Evolutionary conservation across 2,888 invertebrate genomes (phyloP).

Genomic region (Sycophila texana): DNA sequence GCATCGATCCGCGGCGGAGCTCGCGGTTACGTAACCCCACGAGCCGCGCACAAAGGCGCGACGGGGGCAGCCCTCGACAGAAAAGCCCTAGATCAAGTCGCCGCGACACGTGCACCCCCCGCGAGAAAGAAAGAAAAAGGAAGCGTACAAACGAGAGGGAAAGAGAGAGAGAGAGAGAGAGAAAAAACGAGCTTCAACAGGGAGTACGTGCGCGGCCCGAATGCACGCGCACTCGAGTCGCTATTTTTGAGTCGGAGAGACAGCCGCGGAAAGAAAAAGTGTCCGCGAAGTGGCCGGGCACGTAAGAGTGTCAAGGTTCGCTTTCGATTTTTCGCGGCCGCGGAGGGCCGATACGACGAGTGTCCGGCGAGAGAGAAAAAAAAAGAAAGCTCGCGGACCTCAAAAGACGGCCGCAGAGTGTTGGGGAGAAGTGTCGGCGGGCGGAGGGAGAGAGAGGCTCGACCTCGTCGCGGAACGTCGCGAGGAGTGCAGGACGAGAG

Average conservation of each 20-base stretch:
- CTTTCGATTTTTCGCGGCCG: conserved; percentile 63
- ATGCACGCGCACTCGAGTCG: too few species aligned
- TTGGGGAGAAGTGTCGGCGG: not conserved
- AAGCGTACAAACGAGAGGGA: not conserved
- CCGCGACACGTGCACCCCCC: conserved; percentile 8
- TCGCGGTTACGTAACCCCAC: not conserved
- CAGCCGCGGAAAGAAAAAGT: conserved; percentile 58
- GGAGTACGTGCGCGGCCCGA: too few species aligned
- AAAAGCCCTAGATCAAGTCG: not conserved
- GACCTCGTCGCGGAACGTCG: not conserved
- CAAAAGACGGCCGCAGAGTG: not conserved
- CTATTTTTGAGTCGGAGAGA: conserved; percentile 7
- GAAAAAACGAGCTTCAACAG: not conserved
- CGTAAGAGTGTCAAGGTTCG: conserved; percentile 70
- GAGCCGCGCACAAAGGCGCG: not conserved
- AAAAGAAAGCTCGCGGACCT: too few species aligned
- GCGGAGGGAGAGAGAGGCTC: not conserved
- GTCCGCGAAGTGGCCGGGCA: conserved; percentile 41
- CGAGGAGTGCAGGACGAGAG: too few species aligned
- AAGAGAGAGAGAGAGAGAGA: not conserved
- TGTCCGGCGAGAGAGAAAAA: not conserved
- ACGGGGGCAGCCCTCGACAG: too few species aligned
- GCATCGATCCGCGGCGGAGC: not conserved
- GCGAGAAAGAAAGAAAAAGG: conserved; percentile 1
- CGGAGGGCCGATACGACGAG: not conserved